These are phyloP conservation scores for Myotis brandtii DNA, from an alignment of 2,113 vertebrate genomes.

Conservation along the genomic window DNA sequence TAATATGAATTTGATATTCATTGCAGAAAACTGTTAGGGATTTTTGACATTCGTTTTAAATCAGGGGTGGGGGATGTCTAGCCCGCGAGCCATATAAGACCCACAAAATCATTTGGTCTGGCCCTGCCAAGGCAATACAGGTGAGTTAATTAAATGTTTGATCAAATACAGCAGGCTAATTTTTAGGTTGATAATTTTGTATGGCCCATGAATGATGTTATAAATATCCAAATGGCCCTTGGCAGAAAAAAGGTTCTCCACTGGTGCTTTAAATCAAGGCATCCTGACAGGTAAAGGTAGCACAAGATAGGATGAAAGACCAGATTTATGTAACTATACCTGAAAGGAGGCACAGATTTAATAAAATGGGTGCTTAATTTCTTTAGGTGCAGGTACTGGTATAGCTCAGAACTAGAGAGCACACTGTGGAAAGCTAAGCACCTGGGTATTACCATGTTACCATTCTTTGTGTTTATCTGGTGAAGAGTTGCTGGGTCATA, in stretches of 20 bases:
- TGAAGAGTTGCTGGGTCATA: not conserved
- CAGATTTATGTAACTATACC: not conserved
- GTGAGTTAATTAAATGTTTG: no score
- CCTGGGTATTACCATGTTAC: not conserved
- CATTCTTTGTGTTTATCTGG: not conserved
- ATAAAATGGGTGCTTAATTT: not conserved
- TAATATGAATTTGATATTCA: constrained; percentile 24
- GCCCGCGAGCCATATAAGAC: no score
- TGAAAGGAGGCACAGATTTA: not conserved
- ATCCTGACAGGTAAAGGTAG: not conserved
- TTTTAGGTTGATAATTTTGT: no score
- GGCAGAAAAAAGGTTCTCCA: no score
- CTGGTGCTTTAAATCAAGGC: constrained; percentile 34
- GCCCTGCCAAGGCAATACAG: no score
- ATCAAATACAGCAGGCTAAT: no score
- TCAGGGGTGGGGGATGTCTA: no score
- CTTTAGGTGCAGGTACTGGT: not conserved
- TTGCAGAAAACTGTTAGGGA: not conserved
- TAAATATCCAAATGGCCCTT: no score
- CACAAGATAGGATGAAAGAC: not conserved
- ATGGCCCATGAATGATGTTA: no score
- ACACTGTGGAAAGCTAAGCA: not conserved
- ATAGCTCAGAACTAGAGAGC: not conserved
- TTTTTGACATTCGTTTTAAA: not conserved
- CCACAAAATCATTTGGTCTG: no score